Evolutionary conservation across 2,113 vertebrate genomes (phyloP), one percentile per base, ranked within the genome.

Genomic region (Scalopus aquaticus): DNA sequence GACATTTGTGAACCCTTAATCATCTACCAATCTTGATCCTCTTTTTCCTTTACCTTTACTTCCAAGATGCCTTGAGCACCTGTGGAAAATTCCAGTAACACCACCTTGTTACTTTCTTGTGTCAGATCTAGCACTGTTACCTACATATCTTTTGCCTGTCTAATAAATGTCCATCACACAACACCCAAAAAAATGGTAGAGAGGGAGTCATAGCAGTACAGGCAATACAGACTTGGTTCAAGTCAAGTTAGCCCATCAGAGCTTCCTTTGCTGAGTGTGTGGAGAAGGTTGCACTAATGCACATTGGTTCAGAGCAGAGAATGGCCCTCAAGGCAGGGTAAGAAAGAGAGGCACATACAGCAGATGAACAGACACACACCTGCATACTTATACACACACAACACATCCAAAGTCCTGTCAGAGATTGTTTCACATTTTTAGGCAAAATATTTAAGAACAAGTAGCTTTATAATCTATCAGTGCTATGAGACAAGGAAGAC

Each of bases 381-480:
- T 12, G n/a, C 5, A 37, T 13, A 35, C 5, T 37, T 49, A 13
- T 54, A 26, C 20, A 9, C 2, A 37, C 17, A 13, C n/a, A 24
- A 0, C 28, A 30, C 39, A 19, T 35, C 60, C 67, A 46, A 0
- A 9, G 26, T 26, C 30, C 64, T 70, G 9, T 13, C 20, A 65
- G 49, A 32, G 20, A n/a, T 60, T 26, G 1, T 51, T 85, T 17
- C 35, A 26, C 56, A 65, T n/a, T 82, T 93, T 60, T 32, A 85
- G 79, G 69, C 8, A 49, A 79, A 88, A 84, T 83, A 78, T 44
- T 72, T 58, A 58, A 94, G 70, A 74, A 56, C 81, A 90, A 60
- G 44, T 67, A 60, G 37, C 35, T 69, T 74, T 49, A 35, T 56
- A 49, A 35, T 24, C 73, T 79, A 46, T 60, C 39, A 73, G 32